phyloP scores from a whole-genome alignment of 2,888 invertebrate genomes.

The Pterobdella sp. region DNA sequence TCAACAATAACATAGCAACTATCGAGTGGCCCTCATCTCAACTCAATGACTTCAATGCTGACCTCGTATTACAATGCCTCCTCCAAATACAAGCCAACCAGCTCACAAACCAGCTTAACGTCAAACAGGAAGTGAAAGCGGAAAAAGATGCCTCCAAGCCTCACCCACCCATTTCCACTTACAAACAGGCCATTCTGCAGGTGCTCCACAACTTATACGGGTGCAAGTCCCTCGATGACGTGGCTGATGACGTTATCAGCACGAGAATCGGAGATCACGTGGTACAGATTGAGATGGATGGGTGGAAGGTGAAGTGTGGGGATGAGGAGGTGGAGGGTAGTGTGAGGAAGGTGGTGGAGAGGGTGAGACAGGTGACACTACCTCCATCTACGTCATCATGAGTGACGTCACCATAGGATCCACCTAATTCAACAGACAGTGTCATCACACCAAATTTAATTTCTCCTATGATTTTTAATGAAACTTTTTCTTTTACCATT shows the following conservation, averaged over 20 bases:
- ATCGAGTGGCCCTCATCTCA: constrained; percentile 82
- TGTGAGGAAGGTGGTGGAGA: background rate
- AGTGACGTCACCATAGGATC: too few relatives aligned
- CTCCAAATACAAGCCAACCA: background rate
- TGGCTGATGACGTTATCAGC: background rate
- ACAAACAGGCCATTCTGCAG: background rate
- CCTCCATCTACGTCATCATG: too few relatives aligned
- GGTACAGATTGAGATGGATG: background rate
- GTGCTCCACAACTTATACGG: constrained; percentile 6
- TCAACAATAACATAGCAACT: constrained; percentile 66
- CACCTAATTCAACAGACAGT: too few relatives aligned
- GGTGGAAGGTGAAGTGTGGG: background rate
- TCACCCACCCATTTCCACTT: background rate
- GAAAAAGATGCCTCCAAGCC: too few relatives aligned
- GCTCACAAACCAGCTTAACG: background rate
- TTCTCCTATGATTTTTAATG: too few relatives aligned
- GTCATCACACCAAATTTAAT: too few relatives aligned
- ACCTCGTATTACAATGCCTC: constrained; percentile 51
- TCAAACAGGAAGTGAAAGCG: too few relatives aligned
- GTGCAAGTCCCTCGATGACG: background rate
- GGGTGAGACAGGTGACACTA: background rate
- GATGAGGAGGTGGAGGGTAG: background rate
- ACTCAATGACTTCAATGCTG: constrained; percentile 94
- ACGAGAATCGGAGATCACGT: background rate
- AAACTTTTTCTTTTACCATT: too few relatives aligned